These are phyloP conservation scores for Allenopithecus nigroviridis DNA, from an alignment of 2,797 vertebrate species.

Conservation along the genomic window DNA sequence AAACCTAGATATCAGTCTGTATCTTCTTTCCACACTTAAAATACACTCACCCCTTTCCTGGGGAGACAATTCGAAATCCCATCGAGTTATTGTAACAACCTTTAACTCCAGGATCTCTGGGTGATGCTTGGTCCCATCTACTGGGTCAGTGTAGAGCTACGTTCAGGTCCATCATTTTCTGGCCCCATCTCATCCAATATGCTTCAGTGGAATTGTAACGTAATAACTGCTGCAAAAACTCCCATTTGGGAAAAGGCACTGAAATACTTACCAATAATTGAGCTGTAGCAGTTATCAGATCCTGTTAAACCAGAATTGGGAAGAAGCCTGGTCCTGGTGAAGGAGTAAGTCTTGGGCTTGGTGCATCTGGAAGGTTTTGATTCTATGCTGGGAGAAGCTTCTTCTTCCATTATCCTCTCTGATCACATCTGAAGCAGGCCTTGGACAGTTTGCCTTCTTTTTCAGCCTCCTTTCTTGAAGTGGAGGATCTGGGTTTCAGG, in stretches of 20 bases:
- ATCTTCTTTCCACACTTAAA: not conserved
- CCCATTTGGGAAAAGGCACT: not conserved
- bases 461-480: not conserved
- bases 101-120: not conserved
- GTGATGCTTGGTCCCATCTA: not conserved
- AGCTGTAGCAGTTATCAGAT: not conserved
- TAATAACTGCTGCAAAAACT: not conserved
- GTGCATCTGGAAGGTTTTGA: not conserved
- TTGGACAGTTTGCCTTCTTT: not conserved
- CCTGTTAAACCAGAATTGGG: not conserved
- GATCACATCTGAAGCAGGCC: not conserved
- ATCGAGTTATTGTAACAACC: not conserved
- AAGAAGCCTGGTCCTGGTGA: not conserved
- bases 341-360: not conserved
- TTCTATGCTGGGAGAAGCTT: not conserved
- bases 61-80: not conserved
- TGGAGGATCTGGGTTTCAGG: not conserved
- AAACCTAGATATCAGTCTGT: not conserved
- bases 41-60: not conserved
- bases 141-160: not conserved
- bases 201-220: not conserved
- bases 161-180: not conserved
- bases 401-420: not conserved
- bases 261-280: not conserved
- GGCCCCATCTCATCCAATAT: not conserved